Evolutionary conservation across 2,797 vertebrate species (phyloP), one percentile per base, ranked within the genome.

Genomic region (Delichon dasypus): DNA sequence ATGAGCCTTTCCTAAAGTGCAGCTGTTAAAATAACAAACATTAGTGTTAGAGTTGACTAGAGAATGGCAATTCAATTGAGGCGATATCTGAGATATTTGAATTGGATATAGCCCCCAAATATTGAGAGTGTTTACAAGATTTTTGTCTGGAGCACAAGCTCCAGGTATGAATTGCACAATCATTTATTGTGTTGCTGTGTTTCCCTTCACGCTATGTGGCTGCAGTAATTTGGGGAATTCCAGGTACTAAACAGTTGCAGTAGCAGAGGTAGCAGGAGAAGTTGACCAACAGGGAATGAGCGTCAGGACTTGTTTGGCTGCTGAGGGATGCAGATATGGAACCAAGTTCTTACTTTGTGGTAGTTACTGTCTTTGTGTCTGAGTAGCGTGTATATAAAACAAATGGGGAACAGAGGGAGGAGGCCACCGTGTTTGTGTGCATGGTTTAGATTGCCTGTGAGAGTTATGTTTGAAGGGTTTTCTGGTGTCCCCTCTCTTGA

Each of bases 11-110:
- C 36, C 76, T 94, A 40, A 92, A 93, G 67, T 47, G 89, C 81
- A 40, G 88, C 94, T 79, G 67, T 93, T 96, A 93, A 96, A 93
- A 79, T 74, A 91, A 67, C 74, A 84, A 84, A 91, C 92, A 73
- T 96, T 82, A 92, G 62, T 57, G 73, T 72, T 77, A 76, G 85
- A 84, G 76, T 79, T 93, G 89, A 80, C 88, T 94, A 29, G 86
- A 95, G 61, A 83, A 62, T 32, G 68, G 85, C 80, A 94, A 34
- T 94, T 95, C 76, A 93, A 22, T 64, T 82, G 91, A 84, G 80
- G 45, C 62, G 79, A 29, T 72, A 36, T 53, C 45, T 50, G 16
- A 91, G 79, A 29, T 48, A 83, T 20, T 84, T 60, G 70, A 86
- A 83, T 75, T 91, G 85, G 76, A 94, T 95, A 88, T 75, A 89